Evolutionary conservation across 2,888 invertebrate genomes (phyloP).

Genomic region (Apantesis nais): DNA sequence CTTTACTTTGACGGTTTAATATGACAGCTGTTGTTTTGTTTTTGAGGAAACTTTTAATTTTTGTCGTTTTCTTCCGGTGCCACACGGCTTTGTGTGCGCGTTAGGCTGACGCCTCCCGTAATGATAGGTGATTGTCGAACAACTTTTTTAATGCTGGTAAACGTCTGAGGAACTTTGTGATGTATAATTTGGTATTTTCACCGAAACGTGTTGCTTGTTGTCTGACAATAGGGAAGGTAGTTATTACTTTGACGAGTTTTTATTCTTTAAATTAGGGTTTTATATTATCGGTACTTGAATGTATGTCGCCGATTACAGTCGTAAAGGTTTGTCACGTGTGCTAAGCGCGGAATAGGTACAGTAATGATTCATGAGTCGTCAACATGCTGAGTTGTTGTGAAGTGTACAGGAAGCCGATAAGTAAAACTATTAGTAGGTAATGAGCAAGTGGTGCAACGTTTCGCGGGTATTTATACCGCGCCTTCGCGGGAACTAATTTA

Average conservation of each 20-base stretch:
- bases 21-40: constrained; percentile 84
- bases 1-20: constrained; percentile 84
- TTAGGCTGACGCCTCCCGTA: constrained; percentile 75
- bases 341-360: constrained; percentile 26
- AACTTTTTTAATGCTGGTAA: constrained; percentile 68
- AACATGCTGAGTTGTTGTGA: constrained; percentile 57
- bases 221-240: constrained; percentile 56
- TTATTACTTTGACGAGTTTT: constrained; percentile 76
- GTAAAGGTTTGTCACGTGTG: constrained; percentile 43
- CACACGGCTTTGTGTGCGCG: constrained; percentile 75
- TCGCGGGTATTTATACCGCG: constrained; percentile 82
- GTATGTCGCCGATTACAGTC: constrained; percentile 40
- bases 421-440: constrained; percentile 82
- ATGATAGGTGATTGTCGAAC: constrained; percentile 81
- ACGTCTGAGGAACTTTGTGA: constrained; percentile 71
- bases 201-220: constrained; percentile 64
- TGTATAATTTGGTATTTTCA: constrained; percentile 78
- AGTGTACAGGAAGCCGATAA: constrained; percentile 74
- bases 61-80: constrained; percentile 74
- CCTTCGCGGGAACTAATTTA: constrained; percentile 84
- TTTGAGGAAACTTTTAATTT: constrained; percentile 84
- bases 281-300: constrained; percentile 36
- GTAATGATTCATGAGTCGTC: constrained; percentile 48
- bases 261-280: constrained; percentile 53
- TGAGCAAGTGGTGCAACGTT: constrained; percentile 75